phyloP scores from a whole-genome alignment of 2,113 vertebrate genomes.

The Aplodontia rufa region DNA sequence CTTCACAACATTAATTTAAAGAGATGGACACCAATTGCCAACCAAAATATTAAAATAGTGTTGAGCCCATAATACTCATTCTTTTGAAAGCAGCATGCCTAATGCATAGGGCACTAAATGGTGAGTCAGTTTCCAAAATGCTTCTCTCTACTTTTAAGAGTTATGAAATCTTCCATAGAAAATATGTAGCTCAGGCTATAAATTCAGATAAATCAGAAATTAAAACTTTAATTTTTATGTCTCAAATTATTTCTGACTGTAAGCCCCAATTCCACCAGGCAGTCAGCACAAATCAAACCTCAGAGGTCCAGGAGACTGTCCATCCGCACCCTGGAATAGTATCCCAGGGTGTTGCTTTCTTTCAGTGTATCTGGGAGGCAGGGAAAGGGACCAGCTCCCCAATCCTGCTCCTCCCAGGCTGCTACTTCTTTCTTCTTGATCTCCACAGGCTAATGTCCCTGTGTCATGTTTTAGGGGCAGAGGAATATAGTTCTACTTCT shows the following conservation, averaged over 20 bases:
- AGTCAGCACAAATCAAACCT: neutral
- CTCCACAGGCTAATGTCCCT: neutral
- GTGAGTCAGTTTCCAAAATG: neutral
- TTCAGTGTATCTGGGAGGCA: neutral
- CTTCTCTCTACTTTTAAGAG: neutral
- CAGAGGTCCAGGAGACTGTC: neutral
- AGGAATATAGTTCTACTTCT: neutral
- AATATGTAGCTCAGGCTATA: neutral
- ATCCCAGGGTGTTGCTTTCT: neutral
- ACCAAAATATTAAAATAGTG: neutral
- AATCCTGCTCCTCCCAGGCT: neutral
- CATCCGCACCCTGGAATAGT: no score
- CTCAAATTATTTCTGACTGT: neutral
- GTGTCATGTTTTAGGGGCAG: neutral
- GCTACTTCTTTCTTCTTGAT: neutral
- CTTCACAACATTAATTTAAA: neutral
- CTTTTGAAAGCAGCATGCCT: neutral
- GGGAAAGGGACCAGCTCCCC: neutral
- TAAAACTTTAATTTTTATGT: constrained; percentile 2
- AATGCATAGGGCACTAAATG: neutral
- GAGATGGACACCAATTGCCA: neutral
- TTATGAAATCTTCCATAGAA: neutral
- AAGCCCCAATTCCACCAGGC: neutral
- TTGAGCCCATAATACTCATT: neutral
- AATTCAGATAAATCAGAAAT: neutral